phyloP scores from a whole-genome alignment of 2,113 vertebrate genomes.

The Cervus canadensis region DNA sequence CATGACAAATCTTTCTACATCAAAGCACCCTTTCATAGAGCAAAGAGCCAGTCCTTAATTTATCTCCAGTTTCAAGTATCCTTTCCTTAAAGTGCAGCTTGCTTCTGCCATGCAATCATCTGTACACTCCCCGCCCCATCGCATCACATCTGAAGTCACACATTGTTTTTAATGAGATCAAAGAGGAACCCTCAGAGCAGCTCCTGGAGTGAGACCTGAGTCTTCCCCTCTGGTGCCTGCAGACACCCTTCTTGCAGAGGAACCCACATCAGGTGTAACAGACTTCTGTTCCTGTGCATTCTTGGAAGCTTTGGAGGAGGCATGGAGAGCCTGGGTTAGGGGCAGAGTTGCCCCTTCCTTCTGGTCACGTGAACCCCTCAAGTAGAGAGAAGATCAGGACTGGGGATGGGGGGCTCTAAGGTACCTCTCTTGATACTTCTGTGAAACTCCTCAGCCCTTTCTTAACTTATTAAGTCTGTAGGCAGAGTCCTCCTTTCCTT shows the following conservation, averaged over 20 bases:
- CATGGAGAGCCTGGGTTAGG: neutral
- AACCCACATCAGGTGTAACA: accelerated
- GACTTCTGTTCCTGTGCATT: neutral
- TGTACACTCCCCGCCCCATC: neutral
- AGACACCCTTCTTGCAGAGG: neutral
- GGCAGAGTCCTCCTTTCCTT: neutral
- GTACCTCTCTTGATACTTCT: no score
- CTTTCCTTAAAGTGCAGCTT: neutral
- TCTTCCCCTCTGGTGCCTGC: neutral
- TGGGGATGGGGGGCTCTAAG: neutral
- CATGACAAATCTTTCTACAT: slow-evolving; percentile 23
- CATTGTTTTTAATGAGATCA: neutral
- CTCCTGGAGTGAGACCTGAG: neutral
- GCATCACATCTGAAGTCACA: neutral
- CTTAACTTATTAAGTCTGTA: neutral
- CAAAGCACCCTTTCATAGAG: neutral
- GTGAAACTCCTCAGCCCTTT: neutral
- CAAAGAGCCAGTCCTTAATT: neutral
- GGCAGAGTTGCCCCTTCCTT: neutral
- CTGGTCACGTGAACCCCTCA: neutral
- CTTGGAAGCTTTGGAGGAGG: neutral
- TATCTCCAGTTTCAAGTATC: neutral
- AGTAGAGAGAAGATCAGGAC: neutral
- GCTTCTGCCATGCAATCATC: neutral
- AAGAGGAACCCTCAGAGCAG: neutral